These are phyloP conservation scores for Drosophila bocki DNA, from an alignment of 1,140 invertebrate genomes.

Conservation along the genomic window DNA sequence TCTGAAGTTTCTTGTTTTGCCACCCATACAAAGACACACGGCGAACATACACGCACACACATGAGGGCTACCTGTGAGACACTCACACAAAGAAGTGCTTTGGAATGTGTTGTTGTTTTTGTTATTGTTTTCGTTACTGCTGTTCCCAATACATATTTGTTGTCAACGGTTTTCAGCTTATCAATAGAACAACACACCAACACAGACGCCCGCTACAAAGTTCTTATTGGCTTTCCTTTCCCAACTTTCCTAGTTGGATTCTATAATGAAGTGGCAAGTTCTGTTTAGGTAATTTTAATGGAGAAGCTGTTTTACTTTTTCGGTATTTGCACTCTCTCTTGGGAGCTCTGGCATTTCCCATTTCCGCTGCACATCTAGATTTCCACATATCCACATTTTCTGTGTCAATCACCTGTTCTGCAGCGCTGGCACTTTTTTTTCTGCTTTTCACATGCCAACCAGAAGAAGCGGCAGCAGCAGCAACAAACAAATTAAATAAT, in stretches of 20 bases:
- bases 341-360: conserved; percentile 45
- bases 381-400: conserved; percentile 44
- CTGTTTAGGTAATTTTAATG: conserved; percentile 32
- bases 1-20: conserved; percentile 74
- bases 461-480: conserved; percentile 17
- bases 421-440: conserved; percentile 43
- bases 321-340: conserved; percentile 3
- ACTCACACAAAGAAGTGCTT: conserved; percentile 31
- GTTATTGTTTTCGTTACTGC: conserved; percentile 48
- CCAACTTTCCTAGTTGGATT: conserved; percentile 26
- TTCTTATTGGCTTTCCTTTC: conserved; percentile 20
- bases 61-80: conserved; percentile 13
- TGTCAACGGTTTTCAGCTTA: conserved; percentile 73
- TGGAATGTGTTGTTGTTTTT: conserved; percentile 60
- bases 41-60: conserved; percentile 24
- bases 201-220: conserved; percentile 19
- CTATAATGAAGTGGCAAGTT: conserved; percentile 22
- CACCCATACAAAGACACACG: conserved; percentile 34
- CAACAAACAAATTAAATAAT: conserved; percentile 53
- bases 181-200: conserved; percentile 50
- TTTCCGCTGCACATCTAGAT: conserved; percentile 49
- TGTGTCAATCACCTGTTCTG: conserved; percentile 79
- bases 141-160: conserved; percentile 75
- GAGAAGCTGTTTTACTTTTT: conserved; percentile 30
- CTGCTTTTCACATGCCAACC: conserved; percentile 43